phyloP scores from a whole-genome alignment of 2,888 invertebrate genomes.

The Halictus quadricinctus region DNA sequence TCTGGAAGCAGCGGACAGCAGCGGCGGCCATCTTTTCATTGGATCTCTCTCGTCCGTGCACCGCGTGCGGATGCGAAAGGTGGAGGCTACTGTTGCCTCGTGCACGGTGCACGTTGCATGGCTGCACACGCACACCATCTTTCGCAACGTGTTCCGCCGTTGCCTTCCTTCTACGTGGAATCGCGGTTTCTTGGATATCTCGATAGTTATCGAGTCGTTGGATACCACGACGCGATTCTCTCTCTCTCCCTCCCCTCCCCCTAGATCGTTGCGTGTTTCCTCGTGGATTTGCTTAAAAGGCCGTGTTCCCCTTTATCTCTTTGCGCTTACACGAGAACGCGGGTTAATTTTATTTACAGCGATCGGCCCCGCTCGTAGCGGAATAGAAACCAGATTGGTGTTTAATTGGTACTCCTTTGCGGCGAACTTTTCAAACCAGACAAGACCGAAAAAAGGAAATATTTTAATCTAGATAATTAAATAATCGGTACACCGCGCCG shows the following conservation, averaged over 20 bases:
- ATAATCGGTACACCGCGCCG: too few relatives aligned
- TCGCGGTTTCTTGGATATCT: slow-evolving; percentile 45
- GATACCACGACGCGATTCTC: slow-evolving; percentile 51
- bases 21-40: slow-evolving; percentile 30
- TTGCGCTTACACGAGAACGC: slow-evolving; percentile 1
- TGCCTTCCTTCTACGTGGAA: slow-evolving; percentile 40
- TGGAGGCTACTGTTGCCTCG: background rate
- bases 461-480: too few relatives aligned
- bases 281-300: slow-evolving; percentile 24
- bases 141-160: slow-evolving; percentile 1
- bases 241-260: slow-evolving; percentile 50
- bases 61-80: slow-evolving; percentile 16
- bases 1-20: background rate
- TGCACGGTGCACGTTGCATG: background rate
- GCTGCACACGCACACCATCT: background rate
- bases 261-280: slow-evolving; percentile 44
- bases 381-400: background rate
- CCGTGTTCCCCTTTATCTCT: background rate
- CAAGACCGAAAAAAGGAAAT: too few relatives aligned
- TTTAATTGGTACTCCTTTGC: background rate
- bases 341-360: background rate
- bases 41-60: slow-evolving; percentile 10
- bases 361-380: background rate
- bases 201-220: slow-evolving; percentile 60
- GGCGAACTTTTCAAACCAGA: too few relatives aligned